Base-by-base conservation (phyloP, 2,888 invertebrate species). In the Cerceris ruficornis region DNA sequence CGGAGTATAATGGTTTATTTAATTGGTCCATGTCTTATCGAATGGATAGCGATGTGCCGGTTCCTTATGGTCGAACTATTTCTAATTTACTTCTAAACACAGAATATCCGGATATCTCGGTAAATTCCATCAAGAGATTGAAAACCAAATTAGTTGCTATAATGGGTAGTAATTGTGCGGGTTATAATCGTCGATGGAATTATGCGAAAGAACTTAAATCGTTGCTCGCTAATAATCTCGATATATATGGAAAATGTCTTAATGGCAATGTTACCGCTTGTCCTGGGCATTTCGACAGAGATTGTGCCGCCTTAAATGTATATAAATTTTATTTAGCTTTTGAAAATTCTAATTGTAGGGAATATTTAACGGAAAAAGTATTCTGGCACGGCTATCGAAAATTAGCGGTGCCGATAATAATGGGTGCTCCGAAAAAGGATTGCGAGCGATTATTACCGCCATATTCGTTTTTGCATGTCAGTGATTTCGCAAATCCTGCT, bases 1-100 rank as follows among this genome's bases (percentile, higher is more conserved):
- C 88, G 1, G 90, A 93, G 42, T 94, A 94, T 82, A 93, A 95
- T 76, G 93, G 94, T 13, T 79, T 95, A n/a, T 97, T 95, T 86
- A 95, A 95, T 88, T 95, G 95, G 95, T 95, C 95, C 0, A 95
- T 95, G 95, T 94, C 94, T 1, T 95, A 95, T 88, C 95, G 96
- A 87, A 93, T 92, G 88, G 94, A 94, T 78, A 93, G 95, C 2
- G 95, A 95, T 82, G 93, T 95, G 14, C 95, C 95, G 0, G 95
- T 95, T 5, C 95, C 95, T 0, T 95, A 95, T 72, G 95, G 95
- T 0, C 93, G 95, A 60, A 94, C 94, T 2, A 72, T 95, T 60
- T 41, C 28, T 5, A 70, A 28, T 42, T 68, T 68, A 4, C 49
- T 15, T 7, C 58, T 80, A 39, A 75, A 80, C n/a, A 91, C 83